These are phyloP conservation scores for Pollenia griseotomentosa DNA, from an alignment of 2,888 invertebrate genomes.

Conservation along the genomic window DNA sequence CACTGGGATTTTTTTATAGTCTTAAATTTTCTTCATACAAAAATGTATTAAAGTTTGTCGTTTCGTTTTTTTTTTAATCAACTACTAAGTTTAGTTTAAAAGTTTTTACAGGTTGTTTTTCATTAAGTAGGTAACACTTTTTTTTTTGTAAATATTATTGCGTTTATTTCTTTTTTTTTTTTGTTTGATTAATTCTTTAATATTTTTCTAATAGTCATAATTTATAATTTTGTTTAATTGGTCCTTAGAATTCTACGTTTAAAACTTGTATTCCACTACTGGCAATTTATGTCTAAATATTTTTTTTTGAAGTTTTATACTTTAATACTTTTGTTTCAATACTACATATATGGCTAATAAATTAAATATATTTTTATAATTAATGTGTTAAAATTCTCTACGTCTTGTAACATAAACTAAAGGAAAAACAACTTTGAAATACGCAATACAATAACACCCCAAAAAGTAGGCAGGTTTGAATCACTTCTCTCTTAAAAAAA, in stretches of 20 bases:
- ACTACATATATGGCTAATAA: conserved; percentile 7
- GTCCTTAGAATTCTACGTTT: conserved; percentile 74
- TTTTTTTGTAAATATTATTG: conserved; percentile 46
- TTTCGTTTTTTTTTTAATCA: conserved; percentile 19
- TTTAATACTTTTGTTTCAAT: conserved; percentile 22
- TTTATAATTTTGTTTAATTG: conserved; percentile 72
- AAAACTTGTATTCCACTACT: conserved; percentile 64
- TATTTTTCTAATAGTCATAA: conserved; percentile 54
- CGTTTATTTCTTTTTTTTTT: conserved; percentile 18
- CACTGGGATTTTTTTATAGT: too few species aligned
- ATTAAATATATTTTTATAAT: conserved; percentile 5
- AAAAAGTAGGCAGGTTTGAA: conserved; percentile 24
- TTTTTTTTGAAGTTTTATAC: background rate
- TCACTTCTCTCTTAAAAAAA: background rate
- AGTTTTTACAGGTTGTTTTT: conserved; percentile 1
- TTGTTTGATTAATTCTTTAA: conserved; percentile 26
- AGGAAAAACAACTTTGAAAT: background rate
- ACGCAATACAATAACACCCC: background rate
- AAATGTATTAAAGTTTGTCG: background rate
- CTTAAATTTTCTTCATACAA: too few species aligned
- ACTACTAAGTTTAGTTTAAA: conserved; percentile 13
- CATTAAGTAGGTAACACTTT: background rate
- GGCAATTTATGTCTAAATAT: conserved; percentile 17
- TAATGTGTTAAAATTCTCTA: conserved; percentile 5
- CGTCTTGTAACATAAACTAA: background rate